These are phyloP conservation scores for Lordiphosa fenestrarum DNA, from an alignment of 2,888 invertebrate genomes.

Conservation along the genomic window DNA sequence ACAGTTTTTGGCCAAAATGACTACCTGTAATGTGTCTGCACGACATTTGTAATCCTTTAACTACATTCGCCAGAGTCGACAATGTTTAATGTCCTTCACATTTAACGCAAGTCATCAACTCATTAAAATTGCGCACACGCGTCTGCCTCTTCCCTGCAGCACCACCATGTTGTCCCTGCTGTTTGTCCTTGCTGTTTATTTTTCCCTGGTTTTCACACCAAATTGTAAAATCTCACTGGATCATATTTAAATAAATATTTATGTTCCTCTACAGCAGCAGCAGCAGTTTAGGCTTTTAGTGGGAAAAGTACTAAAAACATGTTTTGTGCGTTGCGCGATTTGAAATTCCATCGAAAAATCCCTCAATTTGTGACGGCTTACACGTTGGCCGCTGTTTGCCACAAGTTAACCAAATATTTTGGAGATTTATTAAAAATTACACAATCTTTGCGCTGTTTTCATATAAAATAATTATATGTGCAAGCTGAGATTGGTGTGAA, in stretches of 20 bases:
- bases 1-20: slow-evolving; percentile 22
- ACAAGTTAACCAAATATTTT: slow-evolving; percentile 34
- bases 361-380: slow-evolving; percentile 1
- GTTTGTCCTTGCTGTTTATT: slow-evolving; percentile 20
- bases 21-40: slow-evolving; percentile 42
- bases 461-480: too few relatives aligned
- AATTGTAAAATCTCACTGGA: slow-evolving; percentile 56
- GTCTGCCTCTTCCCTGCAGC: background rate
- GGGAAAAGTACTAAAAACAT: slow-evolving; percentile 46
- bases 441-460: too few relatives aligned
- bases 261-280: slow-evolving; percentile 29
- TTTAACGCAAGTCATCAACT: slow-evolving; percentile 10
- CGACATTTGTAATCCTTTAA: slow-evolving; percentile 6
- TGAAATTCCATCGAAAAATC: slow-evolving; percentile 52
- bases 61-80: background rate
- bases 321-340: slow-evolving; percentile 21
- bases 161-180: slow-evolving; percentile 12
- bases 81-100: slow-evolving; percentile 39
- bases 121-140: slow-evolving; percentile 25
- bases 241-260: slow-evolving; percentile 69
- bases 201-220: slow-evolving; percentile 61
- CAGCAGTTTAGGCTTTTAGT: slow-evolving; percentile 64
- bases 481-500: too few relatives aligned
- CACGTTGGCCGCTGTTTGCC: slow-evolving; percentile 13
- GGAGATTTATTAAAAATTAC: background rate